A percentile compares a stretch with the other conserved stretches of the same genome.
Evolutionary conservation across 2,888 invertebrate genomes (phyloP).

Genomic region (Chloromyia formosa): DNA sequence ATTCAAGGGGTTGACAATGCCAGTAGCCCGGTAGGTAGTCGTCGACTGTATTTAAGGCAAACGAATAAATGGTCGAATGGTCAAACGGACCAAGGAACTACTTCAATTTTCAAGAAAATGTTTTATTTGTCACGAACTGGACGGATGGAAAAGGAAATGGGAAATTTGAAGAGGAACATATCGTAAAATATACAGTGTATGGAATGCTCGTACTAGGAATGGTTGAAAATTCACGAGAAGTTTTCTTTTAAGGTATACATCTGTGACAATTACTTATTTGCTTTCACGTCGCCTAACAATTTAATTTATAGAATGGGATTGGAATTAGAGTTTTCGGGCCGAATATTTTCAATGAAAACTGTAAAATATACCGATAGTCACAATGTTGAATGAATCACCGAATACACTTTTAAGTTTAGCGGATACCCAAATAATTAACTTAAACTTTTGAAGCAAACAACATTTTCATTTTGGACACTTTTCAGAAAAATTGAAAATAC

Average conservation of each 20-base stretch:
- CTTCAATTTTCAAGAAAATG: conserved; percentile 44
- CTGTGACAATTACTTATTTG: background rate
- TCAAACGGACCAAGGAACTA: conserved; percentile 23
- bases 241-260: background rate
- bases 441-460: too few species aligned
- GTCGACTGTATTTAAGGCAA: conserved; percentile 38
- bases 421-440: too few species aligned
- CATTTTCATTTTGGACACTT: too few species aligned
- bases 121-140: conserved; percentile 38
- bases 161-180: conserved; percentile 7
- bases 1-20: conserved; percentile 42
- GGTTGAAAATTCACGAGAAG: background rate
- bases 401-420: too few species aligned
- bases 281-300: too few species aligned
- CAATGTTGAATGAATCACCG: too few species aligned
- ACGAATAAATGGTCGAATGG: conserved; percentile 20
- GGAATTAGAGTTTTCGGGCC: too few species aligned
- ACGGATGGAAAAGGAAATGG: conserved; percentile 2
- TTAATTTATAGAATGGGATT: too few species aligned
- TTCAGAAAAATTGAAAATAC: too few species aligned
- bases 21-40: conserved; percentile 20
- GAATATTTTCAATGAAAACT: too few species aligned
- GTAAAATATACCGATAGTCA: too few species aligned
- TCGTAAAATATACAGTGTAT: background rate
- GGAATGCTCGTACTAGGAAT: too few species aligned